Conservation (phyloP, 2,113 vertebrate species). For the Ammodytes dubius region DNA sequence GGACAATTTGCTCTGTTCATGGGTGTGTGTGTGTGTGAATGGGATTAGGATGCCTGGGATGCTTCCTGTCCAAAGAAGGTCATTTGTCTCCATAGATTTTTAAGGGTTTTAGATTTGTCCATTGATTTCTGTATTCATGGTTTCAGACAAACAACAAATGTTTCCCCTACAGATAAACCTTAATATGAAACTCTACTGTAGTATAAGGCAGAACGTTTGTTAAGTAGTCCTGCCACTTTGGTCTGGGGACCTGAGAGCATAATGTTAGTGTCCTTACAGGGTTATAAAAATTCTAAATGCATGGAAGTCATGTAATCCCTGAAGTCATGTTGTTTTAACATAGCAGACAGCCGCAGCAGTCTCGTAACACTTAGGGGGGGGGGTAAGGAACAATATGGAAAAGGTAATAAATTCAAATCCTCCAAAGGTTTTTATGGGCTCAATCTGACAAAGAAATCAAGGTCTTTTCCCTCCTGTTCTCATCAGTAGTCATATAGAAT, state of each 20-base stretch:
- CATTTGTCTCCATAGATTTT: neutral
- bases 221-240: neutral
- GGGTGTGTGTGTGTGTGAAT: constrained; percentile 9
- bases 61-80: constrained; percentile 6
- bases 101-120: neutral
- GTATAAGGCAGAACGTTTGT: neutral
- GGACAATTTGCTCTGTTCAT: constrained; percentile 25
- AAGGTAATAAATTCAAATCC: constrained; percentile 51
- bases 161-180: neutral
- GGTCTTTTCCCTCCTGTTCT: constrained; percentile 49
- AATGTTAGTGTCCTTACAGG: constrained; percentile 20
- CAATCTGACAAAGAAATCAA: constrained; percentile 67
- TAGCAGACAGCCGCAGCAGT: constrained; percentile 18
- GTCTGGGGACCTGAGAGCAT: constrained; percentile 4
- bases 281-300: constrained; percentile 40
- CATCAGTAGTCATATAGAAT: constrained; percentile 15
- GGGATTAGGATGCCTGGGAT: constrained; percentile 10
- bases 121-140: neutral
- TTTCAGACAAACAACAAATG: neutral
- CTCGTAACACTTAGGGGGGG: constrained; percentile 46
- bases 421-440: constrained; percentile 42
- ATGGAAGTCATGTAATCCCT: constrained; percentile 38
- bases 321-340: constrained; percentile 46
- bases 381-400: constrained; percentile 55
- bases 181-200: neutral